phyloP scores from a whole-genome alignment of 2,113 vertebrate genomes.

The Thymallus thymallus region DNA sequence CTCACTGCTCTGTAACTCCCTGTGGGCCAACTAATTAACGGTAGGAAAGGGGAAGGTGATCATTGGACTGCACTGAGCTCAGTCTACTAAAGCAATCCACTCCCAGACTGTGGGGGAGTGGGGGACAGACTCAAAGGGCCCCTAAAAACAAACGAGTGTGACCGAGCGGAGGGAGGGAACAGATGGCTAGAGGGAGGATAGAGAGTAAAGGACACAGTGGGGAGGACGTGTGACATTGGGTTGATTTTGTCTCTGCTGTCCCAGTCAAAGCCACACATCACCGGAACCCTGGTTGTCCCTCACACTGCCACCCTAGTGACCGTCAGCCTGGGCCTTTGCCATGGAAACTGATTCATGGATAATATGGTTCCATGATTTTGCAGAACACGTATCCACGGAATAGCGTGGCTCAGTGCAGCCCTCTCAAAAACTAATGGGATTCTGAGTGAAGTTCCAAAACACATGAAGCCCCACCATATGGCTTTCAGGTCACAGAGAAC shows the following conservation, averaged over 20 bases:
- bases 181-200: neutral
- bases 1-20: neutral
- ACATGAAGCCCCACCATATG: no score
- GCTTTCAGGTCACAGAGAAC: no score
- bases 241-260: constrained; percentile 19
- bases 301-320: constrained; percentile 7
- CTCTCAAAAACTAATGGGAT: neutral
- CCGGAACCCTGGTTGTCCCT: neutral
- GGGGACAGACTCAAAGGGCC: neutral
- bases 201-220: neutral
- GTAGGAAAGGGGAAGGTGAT: neutral
- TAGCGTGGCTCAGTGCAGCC: neutral
- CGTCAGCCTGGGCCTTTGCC: neutral
- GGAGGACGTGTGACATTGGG: constrained; percentile 1
- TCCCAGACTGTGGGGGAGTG: neutral
- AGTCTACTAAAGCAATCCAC: neutral
- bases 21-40: neutral
- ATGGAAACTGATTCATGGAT: neutral
- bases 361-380: no score
- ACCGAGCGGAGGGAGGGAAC: constrained; percentile 3
- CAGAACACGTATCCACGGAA: no score
- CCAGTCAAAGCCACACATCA: constrained; percentile 1
- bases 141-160: constrained; percentile 25
- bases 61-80: neutral
- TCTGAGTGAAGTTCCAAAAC: neutral